Percentiles rank a stretch among this genome's conserved stretches.
Conservation (phyloP, 2,113 vertebrate genomes). For the Podarcis muralis region DNA sequence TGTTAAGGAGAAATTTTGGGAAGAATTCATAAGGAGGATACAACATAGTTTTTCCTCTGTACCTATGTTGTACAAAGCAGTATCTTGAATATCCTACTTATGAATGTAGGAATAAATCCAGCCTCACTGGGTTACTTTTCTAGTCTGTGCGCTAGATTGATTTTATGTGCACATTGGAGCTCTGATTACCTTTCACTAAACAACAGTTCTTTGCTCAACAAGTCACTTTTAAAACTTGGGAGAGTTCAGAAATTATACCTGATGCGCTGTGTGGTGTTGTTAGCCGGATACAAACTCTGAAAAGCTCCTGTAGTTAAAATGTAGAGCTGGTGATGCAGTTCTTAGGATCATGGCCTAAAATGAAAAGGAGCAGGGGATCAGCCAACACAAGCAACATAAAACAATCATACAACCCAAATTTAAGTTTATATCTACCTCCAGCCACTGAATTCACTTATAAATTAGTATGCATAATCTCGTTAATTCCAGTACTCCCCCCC, state of each 20-base stretch:
- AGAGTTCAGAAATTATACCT: not conserved
- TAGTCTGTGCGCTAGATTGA: not conserved
- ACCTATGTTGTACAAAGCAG: not conserved
- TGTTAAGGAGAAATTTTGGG: not conserved
- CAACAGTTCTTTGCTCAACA: not conserved
- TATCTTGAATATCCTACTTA: not conserved
- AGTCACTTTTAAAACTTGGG: no score
- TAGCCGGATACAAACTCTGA: not conserved
- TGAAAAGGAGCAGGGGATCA: not conserved
- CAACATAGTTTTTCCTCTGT: not conserved
- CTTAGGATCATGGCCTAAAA: not conserved
- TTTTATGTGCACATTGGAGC: not conserved
- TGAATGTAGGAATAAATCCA: not conserved
- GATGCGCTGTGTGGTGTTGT: not conserved
- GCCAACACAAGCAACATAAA: no score
- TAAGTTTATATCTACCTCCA: not conserved
- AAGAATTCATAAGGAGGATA: not conserved
- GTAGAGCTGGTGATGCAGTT: not conserved
- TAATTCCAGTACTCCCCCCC: conserved; percentile 31
- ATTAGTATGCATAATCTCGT: not conserved
- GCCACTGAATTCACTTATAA: not conserved
- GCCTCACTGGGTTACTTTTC: not conserved
- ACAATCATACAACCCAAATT: not conserved
- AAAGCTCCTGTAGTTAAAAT: not conserved
- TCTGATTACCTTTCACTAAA: not conserved